Percentiles rank a stretch among this genome's conserved stretches.
phyloP scores from a whole-genome alignment of 2,888 invertebrate genomes.

The Drosophila quinaria region DNA sequence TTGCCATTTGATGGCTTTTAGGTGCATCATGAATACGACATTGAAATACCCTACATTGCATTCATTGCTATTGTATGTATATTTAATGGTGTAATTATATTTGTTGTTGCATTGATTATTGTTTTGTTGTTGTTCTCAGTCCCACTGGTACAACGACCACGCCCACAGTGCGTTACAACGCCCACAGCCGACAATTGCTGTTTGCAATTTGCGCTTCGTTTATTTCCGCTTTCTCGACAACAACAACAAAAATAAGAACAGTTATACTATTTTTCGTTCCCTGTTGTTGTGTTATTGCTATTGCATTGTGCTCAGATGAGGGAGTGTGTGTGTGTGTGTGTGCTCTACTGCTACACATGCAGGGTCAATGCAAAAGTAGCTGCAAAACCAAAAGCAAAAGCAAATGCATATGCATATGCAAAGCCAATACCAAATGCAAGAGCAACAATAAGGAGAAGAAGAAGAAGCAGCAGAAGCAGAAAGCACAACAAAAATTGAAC shows the following conservation, averaged over 20 bases:
- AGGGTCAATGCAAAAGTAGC: constrained; percentile 40
- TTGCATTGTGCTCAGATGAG: constrained; percentile 23
- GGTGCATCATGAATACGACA: neutral
- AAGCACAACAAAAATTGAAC: constrained; percentile 28
- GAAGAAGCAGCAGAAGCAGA: constrained; percentile 19
- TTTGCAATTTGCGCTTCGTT: constrained; percentile 17
- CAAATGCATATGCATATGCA: constrained; percentile 17
- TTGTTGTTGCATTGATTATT: constrained; percentile 17
- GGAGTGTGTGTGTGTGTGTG: constrained; percentile 3
- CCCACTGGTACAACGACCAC: neutral
- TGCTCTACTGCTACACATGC: constrained; percentile 18
- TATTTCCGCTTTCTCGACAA: constrained; percentile 24
- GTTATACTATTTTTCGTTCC: constrained; percentile 35
- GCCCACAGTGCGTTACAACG: constrained; percentile 16
- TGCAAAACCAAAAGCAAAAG: constrained; percentile 20
- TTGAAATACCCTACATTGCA: constrained; percentile 2
- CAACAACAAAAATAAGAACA: constrained; percentile 35
- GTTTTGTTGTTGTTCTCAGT: constrained; percentile 4
- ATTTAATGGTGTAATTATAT: constrained; percentile 11
- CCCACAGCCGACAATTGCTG: constrained; percentile 29
- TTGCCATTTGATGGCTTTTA: neutral
- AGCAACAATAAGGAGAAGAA: constrained; percentile 20
- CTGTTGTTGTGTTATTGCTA: constrained; percentile 27
- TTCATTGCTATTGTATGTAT: neutral
- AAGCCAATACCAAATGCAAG: constrained; percentile 16